Evolutionary conservation across 2,888 invertebrate genomes (phyloP).

Genomic region (Monochamus alternatus): DNA sequence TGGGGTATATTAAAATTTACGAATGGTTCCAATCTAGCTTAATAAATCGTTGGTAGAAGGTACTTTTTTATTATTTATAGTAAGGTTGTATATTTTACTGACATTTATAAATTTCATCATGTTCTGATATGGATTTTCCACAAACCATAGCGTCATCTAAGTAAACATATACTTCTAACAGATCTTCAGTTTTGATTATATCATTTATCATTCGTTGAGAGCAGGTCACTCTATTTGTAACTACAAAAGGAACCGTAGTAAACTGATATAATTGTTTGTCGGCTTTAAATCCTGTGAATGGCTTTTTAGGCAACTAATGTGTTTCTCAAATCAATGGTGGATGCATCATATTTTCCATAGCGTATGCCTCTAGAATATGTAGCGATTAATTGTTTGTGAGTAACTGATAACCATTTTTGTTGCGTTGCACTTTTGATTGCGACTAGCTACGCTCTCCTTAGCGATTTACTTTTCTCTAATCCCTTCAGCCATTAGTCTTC

Average conservation of each 20-base stretch:
- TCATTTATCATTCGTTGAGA: constrained; percentile 15
- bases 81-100: not conserved
- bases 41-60: not conserved
- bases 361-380: not conserved
- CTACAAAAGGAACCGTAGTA: not conserved
- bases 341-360: too few relatives aligned
- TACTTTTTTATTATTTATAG: not conserved
- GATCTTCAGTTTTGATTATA: constrained; percentile 3
- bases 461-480: not conserved
- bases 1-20: not conserved
- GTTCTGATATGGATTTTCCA: constrained; percentile 3
- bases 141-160: constrained; percentile 31
- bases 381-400: not conserved
- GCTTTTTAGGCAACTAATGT: not conserved
- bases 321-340: not conserved
- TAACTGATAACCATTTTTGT: not conserved
- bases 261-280: not conserved
- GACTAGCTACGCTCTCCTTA: not conserved
- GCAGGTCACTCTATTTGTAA: constrained; percentile 13
- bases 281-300: not conserved
- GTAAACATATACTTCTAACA: constrained; percentile 16
- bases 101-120: constrained; percentile 2
- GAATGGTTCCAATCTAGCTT: not conserved
- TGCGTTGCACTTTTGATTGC: not conserved
- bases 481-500: not conserved